Conservation (phyloP, 2,888 invertebrate species). For the Nephrotoma flavescens region DNA sequence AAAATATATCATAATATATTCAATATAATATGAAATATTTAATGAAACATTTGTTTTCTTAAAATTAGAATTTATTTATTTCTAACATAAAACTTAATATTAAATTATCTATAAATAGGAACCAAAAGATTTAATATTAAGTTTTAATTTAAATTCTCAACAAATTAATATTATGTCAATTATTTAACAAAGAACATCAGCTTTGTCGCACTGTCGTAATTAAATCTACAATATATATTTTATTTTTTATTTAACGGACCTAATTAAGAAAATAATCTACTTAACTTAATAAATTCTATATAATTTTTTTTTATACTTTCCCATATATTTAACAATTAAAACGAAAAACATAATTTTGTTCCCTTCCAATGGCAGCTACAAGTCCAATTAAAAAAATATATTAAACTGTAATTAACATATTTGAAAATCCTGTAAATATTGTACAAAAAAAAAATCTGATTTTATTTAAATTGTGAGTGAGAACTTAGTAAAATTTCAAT, state of each 20-base stretch:
- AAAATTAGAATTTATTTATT: background rate
- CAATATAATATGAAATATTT: background rate
- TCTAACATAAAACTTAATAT: background rate
- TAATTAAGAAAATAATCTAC: background rate
- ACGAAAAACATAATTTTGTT: background rate
- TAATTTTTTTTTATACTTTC: background rate
- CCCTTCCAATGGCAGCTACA: constrained; percentile 3
- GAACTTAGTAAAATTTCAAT: background rate
- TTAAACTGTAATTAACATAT: background rate
- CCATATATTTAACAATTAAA: background rate
- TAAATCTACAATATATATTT: background rate
- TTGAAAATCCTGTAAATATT: background rate
- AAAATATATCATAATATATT: background rate
- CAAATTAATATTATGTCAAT: background rate
- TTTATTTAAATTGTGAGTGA: background rate
- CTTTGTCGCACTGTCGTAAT: background rate
- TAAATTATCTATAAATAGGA: background rate
- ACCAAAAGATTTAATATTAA: background rate
- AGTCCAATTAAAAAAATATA: background rate
- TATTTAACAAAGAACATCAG: background rate
- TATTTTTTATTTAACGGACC: background rate
- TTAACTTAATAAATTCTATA: background rate
- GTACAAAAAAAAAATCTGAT: background rate
- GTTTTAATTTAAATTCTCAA: background rate
- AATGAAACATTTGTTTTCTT: background rate